Evolutionary conservation across 2,888 invertebrate species (phyloP).

Genomic region (Drosophila greeni): DNA sequence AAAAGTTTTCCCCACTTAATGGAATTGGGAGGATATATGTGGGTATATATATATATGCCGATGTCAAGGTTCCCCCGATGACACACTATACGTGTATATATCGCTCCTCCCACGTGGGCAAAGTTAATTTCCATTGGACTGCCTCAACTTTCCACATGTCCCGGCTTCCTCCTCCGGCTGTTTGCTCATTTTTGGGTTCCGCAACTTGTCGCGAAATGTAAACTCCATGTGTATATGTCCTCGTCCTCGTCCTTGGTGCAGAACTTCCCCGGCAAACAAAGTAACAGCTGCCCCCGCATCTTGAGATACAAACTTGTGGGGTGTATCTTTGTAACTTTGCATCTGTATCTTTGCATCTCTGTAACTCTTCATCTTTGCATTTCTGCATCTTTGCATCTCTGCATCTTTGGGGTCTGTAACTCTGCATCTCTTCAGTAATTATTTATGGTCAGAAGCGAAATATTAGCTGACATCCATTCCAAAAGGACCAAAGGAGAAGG

Average conservation of each 20-base stretch:
- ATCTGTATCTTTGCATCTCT: neutral
- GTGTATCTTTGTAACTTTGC: neutral
- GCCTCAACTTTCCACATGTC: slow-evolving; percentile 23
- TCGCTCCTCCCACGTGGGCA: slow-evolving; percentile 5
- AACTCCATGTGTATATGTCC: slow-evolving; percentile 2
- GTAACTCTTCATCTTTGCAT: neutral
- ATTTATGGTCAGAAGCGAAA: neutral
- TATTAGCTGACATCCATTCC: neutral
- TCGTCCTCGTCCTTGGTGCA: slow-evolving; percentile 4
- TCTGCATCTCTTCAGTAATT: no score
- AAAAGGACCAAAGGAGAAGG: neutral
- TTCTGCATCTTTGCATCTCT: neutral
- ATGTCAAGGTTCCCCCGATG: slow-evolving; percentile 33
- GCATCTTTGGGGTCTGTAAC: no score
- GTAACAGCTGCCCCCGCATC: neutral
- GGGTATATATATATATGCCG: neutral
- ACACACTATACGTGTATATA: slow-evolving; percentile 2
- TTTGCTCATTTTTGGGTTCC: slow-evolving; percentile 24
- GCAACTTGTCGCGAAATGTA: slow-evolving; percentile 31
- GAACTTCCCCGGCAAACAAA: neutral
- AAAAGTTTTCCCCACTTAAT: slow-evolving; percentile 24
- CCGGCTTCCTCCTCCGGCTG: slow-evolving; percentile 8
- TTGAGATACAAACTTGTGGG: neutral
- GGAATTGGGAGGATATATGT: slow-evolving; percentile 20
- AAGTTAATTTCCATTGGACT: slow-evolving; percentile 35